phyloP scores from a whole-genome alignment of 1,140 invertebrate genomes.

The Portunus trituberculatus region DNA sequence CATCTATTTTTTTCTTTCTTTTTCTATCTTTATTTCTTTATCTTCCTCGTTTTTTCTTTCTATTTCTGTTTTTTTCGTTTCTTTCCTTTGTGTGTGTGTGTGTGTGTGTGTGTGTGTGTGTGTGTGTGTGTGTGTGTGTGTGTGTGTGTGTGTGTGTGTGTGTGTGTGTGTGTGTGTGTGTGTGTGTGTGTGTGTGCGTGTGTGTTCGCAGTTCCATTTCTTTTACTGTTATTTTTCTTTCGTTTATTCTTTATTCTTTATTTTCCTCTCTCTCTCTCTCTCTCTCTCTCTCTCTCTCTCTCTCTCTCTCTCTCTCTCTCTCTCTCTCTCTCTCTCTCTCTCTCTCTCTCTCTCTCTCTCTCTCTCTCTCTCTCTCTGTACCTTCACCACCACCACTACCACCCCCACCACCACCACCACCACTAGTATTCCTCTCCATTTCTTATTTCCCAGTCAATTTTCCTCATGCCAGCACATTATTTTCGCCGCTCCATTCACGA shows the following conservation, averaged over 20 bases:
- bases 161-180: too few species aligned
- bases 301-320: background rate
- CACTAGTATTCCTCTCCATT: background rate
- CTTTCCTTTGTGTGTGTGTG: background rate
- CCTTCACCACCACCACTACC: background rate
- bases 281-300: slow-evolving; percentile 25
- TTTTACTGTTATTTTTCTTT: background rate
- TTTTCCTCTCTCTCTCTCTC: slow-evolving; percentile 17
- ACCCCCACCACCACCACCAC: background rate
- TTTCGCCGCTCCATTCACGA: slow-evolving; percentile 56
- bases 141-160: too few species aligned
- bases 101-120: too few species aligned
- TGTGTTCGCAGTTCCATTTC: too few species aligned
- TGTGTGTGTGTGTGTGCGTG: too few species aligned
- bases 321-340: background rate
- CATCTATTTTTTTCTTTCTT: too few species aligned
- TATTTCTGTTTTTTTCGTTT: background rate
- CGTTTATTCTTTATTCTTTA: background rate
- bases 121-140: too few species aligned
- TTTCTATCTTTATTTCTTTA: background rate
- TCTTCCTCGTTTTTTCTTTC: too few species aligned
- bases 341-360: background rate
- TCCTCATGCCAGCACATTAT: slow-evolving; percentile 50
- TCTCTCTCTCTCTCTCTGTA: slow-evolving; percentile 33
- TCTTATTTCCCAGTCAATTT: slow-evolving; percentile 46